Percentiles rank a stretch among this genome's conserved stretches.
Conservation (phyloP, 2,888 invertebrate species). For the Icerya purchasi region DNA sequence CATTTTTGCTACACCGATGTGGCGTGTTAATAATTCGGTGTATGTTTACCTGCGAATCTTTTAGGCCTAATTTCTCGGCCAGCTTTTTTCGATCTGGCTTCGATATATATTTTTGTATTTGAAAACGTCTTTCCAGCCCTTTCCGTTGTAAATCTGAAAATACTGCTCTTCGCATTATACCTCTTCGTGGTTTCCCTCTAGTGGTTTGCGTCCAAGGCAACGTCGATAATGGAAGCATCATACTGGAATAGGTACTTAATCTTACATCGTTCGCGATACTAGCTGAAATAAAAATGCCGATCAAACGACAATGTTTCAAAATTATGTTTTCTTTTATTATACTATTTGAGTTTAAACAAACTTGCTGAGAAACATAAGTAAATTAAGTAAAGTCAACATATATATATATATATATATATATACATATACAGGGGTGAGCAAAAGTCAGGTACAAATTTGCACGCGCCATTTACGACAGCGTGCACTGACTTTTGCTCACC, state of each 20-base stretch:
- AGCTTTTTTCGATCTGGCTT: conserved; percentile 94
- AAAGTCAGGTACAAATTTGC: too few species aligned
- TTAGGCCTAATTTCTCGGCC: conserved; percentile 84
- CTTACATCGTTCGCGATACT: conserved; percentile 10
- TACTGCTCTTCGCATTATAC: conserved; percentile 92
- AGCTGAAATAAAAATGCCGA: too few species aligned
- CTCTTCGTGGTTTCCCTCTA: conserved; percentile 76
- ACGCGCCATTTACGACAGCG: too few species aligned
- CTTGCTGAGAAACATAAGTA: too few species aligned
- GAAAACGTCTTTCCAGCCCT: conserved; percentile 85
- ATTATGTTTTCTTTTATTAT: too few species aligned
- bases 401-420: neutral
- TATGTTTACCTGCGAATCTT: conserved; percentile 75
- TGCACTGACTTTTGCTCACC: too few species aligned
- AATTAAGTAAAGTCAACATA: too few species aligned
- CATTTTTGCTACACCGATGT: conserved; percentile 4
- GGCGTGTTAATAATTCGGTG: conserved; percentile 9
- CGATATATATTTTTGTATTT: conserved; percentile 93
- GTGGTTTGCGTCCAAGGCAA: conserved; percentile 85
- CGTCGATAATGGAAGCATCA: conserved; percentile 28
- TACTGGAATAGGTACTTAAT: conserved; percentile 22
- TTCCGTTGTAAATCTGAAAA: conserved; percentile 91
- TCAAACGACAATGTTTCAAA: too few species aligned
- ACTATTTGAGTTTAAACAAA: too few species aligned
- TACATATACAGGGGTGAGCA: neutral